These are phyloP conservation scores for Sapayoa aenigma DNA, from an alignment of 2,113 vertebrate species.

Conservation along the genomic window DNA sequence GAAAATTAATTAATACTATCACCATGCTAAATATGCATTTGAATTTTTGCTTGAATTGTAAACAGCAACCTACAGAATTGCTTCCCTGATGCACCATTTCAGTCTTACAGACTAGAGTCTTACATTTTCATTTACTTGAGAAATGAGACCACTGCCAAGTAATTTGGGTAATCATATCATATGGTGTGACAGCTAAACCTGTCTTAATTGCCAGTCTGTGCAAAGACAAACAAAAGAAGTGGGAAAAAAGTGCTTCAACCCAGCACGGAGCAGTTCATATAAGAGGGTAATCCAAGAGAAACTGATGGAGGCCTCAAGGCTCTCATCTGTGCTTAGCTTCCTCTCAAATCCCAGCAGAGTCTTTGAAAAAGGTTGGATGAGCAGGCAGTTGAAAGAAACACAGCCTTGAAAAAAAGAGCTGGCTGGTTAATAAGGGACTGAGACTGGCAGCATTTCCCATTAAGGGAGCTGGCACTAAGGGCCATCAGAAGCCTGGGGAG, in stretches of 20 bases:
- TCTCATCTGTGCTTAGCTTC: background rate
- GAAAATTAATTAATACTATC: background rate
- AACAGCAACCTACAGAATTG: background rate
- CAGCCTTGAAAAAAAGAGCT: background rate
- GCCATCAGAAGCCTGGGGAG: background rate
- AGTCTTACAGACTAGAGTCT: background rate
- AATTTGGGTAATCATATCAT: background rate
- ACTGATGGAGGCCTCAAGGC: background rate
- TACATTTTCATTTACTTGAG: conserved; percentile 28
- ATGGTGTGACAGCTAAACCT: background rate
- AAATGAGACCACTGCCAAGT: conserved; percentile 1
- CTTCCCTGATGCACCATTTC: background rate
- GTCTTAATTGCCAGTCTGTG: background rate
- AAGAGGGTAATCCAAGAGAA: background rate
- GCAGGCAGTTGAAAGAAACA: background rate
- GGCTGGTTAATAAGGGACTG: background rate
- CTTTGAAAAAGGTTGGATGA: background rate
- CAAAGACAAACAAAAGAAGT: background rate
- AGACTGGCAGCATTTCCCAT: background rate
- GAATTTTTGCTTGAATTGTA: background rate
- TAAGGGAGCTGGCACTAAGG: background rate
- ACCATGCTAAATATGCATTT: background rate
- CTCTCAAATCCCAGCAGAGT: background rate
- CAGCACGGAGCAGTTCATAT: accelerated
- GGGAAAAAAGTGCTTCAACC: background rate